Base-by-base conservation (phyloP, 2,888 invertebrate genomes). In the Sabatieria punctata region DNA sequence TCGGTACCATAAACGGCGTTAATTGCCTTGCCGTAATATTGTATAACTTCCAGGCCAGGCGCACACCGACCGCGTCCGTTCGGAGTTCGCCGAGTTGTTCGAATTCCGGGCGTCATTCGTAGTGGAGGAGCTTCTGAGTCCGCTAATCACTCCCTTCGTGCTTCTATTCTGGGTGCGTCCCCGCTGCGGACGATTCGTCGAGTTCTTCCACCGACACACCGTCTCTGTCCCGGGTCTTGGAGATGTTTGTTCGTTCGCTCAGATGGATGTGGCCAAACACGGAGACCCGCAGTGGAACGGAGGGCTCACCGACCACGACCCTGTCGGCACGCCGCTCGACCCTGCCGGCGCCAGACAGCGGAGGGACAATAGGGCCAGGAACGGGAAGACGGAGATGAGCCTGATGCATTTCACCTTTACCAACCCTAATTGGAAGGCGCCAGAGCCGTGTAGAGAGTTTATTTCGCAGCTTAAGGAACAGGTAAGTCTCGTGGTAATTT, bases 301-400 rank as follows among this genome's bases (percentile, higher is more conserved):
- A 6, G 38, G 38, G 15, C 15, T 19, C 15, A 30, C 8, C 30
- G 30, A 15, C 30, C 8, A 30, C 15, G 30, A 30, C n/a, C n/a
- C n/a, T n/a, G n/a, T n/a, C n/a, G n/a, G n/a, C n/a, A n/a, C n/a
- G 26, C 2, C 26, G 15, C 26, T 26, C 11, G 21, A 8, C 23
- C 18, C 18, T 22, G 22, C 40, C 18, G 26, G 18, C 18, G 18
- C 37, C 6, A 6, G 18, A n/a, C n/a, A 18, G 13, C 37, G 37
- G 13, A 18, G n/a, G n/a, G n/a, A n/a, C n/a, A n/a, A 25, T 11
- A 53, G 67, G 61, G 83, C 82, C 8, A 85, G 85, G 63, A 80
- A 85, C 61, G 95, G 95, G 15, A 97, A 97, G 72, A 86, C 86
- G 0, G 97, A 97, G 67, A 68, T 99, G 55, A 95, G 93, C 0